Conservation (phyloP, 1,140 invertebrate species). For the Oreohelix idahoensis region DNA sequence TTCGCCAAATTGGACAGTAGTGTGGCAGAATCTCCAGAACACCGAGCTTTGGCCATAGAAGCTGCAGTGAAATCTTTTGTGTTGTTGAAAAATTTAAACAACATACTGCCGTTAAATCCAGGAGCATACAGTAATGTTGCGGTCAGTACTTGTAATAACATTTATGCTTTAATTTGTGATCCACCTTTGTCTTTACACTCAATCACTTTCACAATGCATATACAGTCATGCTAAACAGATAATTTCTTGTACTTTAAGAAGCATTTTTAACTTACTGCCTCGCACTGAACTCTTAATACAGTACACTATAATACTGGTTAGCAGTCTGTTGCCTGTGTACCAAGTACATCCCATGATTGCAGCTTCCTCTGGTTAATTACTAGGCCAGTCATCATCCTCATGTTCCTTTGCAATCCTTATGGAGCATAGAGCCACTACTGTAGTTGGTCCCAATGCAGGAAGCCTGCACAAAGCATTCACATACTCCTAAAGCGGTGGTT, state of each 20-base stretch:
- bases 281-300: neutral
- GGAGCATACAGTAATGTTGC: neutral
- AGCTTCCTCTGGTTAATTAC: too few relatives aligned
- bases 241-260: neutral
- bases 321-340: too few relatives aligned
- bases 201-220: neutral
- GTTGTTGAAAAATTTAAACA: constrained; percentile 59
- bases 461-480: too few relatives aligned
- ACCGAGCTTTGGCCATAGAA: constrained; percentile 49
- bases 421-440: too few relatives aligned
- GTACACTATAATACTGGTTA: too few relatives aligned
- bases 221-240: neutral
- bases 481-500: too few relatives aligned
- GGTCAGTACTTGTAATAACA: neutral
- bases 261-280: neutral
- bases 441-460: too few relatives aligned
- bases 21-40: constrained; percentile 55
- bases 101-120: constrained; percentile 39
- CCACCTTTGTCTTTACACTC: too few relatives aligned
- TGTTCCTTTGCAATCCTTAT: too few relatives aligned
- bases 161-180: too few relatives aligned
- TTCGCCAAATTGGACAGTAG: constrained; percentile 46
- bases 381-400: too few relatives aligned
- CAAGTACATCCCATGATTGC: too few relatives aligned
- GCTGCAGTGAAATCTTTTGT: constrained; percentile 61